Evolutionary conservation across 2,113 vertebrate species (phyloP).

Genomic region (Indri indri): DNA sequence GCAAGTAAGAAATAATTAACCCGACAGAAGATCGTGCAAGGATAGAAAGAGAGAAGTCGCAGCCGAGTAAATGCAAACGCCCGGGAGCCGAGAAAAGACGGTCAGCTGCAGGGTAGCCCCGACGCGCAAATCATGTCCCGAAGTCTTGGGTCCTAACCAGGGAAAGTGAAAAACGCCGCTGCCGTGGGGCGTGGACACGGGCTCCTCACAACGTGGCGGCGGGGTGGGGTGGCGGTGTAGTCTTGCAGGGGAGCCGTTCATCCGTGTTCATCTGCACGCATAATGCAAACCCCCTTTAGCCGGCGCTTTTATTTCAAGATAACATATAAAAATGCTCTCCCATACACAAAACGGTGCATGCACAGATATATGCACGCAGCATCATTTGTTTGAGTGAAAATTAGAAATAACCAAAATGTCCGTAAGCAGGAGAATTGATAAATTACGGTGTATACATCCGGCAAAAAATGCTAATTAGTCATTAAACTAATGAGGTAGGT

Average conservation of each 20-base stretch:
- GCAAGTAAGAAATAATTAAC: neutral
- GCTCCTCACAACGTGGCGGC: neutral
- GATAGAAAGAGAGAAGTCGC: neutral
- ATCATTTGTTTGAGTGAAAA: neutral
- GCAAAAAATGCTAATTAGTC: neutral
- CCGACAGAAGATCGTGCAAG: neutral
- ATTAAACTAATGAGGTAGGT: neutral
- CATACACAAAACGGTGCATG: neutral
- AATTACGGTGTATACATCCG: neutral
- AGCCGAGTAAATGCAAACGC: neutral
- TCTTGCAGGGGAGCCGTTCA: neutral
- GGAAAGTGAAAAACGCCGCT: neutral
- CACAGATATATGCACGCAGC: neutral
- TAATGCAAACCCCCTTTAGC: neutral
- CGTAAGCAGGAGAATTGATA: neutral
- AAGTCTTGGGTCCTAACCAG: neutral
- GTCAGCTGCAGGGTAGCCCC: fast-evolving
- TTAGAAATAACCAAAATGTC: neutral
- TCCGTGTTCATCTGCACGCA: fast-evolving
- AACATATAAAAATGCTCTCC: neutral
- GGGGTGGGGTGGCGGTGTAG: neutral
- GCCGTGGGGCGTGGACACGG: fast-evolving
- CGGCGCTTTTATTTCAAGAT: neutral
- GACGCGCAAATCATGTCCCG: neutral
- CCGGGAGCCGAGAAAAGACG: neutral